These are phyloP conservation scores for Latheticus oryzae DNA, from an alignment of 2,888 invertebrate genomes.

Conservation along the genomic window DNA sequence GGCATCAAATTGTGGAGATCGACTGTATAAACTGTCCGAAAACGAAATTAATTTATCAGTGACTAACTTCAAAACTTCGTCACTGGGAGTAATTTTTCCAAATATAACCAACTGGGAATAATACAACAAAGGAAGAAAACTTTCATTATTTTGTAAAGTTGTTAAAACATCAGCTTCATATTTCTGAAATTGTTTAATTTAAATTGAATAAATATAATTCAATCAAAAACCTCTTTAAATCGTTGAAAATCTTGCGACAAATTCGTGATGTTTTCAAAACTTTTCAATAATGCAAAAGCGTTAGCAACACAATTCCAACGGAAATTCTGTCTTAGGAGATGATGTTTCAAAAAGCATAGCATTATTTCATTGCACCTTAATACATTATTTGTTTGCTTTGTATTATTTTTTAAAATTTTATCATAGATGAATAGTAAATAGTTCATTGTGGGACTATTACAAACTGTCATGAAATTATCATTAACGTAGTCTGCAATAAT, in stretches of 20 bases:
- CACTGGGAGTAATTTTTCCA: slow-evolving; percentile 25
- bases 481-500: slow-evolving; percentile 31
- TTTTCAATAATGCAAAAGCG: slow-evolving; percentile 35
- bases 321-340: slow-evolving; percentile 32
- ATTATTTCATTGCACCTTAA: slow-evolving; percentile 37
- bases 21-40: no score
- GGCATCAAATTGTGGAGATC: slow-evolving; percentile 31
- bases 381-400: neutral
- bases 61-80: slow-evolving; percentile 14
- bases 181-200: slow-evolving; percentile 21
- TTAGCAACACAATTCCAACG: slow-evolving; percentile 31
- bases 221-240: slow-evolving; percentile 28
- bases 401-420: slow-evolving; percentile 24
- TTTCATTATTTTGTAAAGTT: slow-evolving; percentile 12
- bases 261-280: slow-evolving; percentile 27
- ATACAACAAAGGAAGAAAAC: slow-evolving; percentile 31
- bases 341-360: slow-evolving; percentile 36
- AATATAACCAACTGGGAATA: slow-evolving; percentile 37
- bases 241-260: slow-evolving; percentile 20
- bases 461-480: slow-evolving; percentile 31
- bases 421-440: slow-evolving; percentile 36
- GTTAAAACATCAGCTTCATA: slow-evolving; percentile 26
- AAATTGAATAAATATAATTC: neutral
- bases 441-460: slow-evolving; percentile 28
- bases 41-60: no score